phyloP scores from a whole-genome alignment of 2,797 vertebrate genomes.

The Anguilla pacifica region DNA sequence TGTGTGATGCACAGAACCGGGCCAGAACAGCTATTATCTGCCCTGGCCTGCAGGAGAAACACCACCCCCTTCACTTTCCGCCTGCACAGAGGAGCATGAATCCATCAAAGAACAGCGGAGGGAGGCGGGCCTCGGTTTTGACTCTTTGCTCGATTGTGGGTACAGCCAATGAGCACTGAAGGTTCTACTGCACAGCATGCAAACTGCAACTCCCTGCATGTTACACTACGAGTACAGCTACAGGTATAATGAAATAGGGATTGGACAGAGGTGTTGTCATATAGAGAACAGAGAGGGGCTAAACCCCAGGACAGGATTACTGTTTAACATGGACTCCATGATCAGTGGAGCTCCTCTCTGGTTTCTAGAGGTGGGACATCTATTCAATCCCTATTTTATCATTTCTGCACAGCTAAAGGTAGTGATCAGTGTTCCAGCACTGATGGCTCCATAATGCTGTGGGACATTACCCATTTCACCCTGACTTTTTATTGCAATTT shows the following conservation, averaged over 20 bases:
- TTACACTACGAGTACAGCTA: background rate
- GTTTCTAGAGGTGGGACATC: background rate
- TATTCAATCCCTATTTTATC: background rate
- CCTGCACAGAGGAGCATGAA: background rate
- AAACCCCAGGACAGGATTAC: background rate
- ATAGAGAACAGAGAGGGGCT: background rate
- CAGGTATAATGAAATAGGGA: background rate
- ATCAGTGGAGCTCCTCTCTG: background rate
- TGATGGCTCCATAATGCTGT: background rate
- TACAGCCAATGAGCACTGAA: background rate
- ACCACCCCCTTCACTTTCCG: background rate
- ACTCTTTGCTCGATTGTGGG: background rate
- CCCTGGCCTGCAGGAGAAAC: background rate
- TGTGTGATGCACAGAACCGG: background rate
- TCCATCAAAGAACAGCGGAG: background rate
- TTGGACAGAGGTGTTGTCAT: background rate
- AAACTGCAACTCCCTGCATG: background rate
- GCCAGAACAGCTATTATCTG: background rate
- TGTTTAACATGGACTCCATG: background rate
- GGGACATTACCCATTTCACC: background rate
- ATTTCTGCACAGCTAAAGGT: background rate
- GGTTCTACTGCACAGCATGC: background rate
- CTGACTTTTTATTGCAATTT: background rate
- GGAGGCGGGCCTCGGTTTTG: background rate
- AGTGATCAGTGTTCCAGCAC: background rate